A percentile compares a stretch with the other conserved stretches of the same genome.
Conservation (phyloP, 2,888 invertebrate genomes). For the Sycophila texana region DNA sequence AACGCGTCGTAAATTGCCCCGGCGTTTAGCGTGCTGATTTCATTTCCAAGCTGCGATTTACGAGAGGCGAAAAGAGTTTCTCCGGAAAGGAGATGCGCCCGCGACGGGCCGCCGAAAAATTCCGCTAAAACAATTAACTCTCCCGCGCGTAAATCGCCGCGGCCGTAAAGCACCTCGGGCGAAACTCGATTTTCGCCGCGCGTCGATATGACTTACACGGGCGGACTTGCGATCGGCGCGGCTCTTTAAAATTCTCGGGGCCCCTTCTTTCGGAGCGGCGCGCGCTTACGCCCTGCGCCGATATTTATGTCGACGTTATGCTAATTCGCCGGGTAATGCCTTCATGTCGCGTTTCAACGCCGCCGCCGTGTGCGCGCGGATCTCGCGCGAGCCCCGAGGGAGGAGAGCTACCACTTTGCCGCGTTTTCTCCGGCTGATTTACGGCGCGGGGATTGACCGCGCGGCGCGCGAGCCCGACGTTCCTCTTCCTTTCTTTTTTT, state of each 20-base stretch:
- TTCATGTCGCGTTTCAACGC: slow-evolving; percentile 67
- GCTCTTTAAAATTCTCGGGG: slow-evolving; percentile 35
- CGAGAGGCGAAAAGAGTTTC: no score
- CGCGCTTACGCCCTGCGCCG: slow-evolving; percentile 58
- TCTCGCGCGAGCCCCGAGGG: slow-evolving; percentile 51
- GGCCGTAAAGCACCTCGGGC: no score
- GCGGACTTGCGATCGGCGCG: background rate
- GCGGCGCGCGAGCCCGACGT: background rate
- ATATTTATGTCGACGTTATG: slow-evolving; percentile 70
- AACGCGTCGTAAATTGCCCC: no score
- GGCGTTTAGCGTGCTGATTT: no score
- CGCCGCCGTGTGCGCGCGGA: slow-evolving; percentile 55
- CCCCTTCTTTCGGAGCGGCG: slow-evolving; percentile 55
- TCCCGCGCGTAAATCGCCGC: no score
- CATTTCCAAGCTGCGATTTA: no score
- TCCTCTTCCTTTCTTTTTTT: no score
- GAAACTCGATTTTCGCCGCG: no score
- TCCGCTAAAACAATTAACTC: no score
- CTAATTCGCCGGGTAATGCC: slow-evolving; percentile 66
- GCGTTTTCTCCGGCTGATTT: slow-evolving; percentile 58
- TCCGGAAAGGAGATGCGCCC: no score
- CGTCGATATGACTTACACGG: no score
- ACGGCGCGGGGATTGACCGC: slow-evolving; percentile 60
- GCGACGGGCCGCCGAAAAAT: no score
- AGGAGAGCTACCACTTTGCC: slow-evolving; percentile 53